Evolutionary conservation across 1,140 invertebrate species (phyloP), one percentile per base, ranked within the genome.

Genomic region (Drosophila fuyamai): DNA sequence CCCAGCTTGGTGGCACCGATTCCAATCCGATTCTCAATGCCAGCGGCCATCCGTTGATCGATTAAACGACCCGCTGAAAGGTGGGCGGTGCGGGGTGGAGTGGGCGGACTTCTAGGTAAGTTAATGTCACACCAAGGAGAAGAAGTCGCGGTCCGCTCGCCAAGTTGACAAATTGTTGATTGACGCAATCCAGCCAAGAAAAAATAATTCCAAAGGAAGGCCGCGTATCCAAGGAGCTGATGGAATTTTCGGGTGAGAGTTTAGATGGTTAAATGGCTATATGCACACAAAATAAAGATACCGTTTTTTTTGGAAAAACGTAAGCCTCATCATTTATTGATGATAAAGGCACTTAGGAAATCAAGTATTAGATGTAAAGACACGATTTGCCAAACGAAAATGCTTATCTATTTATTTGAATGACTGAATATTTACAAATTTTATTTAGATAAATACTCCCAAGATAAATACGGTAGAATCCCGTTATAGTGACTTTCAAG

Each of bases 131-230:
- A 47, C 47, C 58, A 60, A 51, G 46, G 14, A 38, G 16, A 13
- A 18, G 29, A 55, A 57, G 53, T 53, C 38, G 40, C 44, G 38
- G 75, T 71, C 75, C 73, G 63, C 57, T 59, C 18, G 61, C 57
- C 46, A 23, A 60, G 75, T 77, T 88, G 83, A 88, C 83, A 88
- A 89, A 88, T 89, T 77, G 72, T 74, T 89, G 83, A 88, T 88
- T 88, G 80, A 88, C 84, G 83, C 84, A 88, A 88, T 83, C 73
- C 68, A 48, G 72, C 7, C 58, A 61, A 59, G 56, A 16, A 9
- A 41, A 14, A 12, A 13, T 27, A 29, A 29, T 38, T 1, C 10
- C 12, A 41, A 48, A n/a, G 44, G 46, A 58, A 61, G 18, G 67
- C 53, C 65, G 65, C 75, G 78, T 86, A 81, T 72, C 82, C 82